These are phyloP conservation scores for Penaeus indicus DNA, from an alignment of 1,140 invertebrate species.

Conservation along the genomic window DNA sequence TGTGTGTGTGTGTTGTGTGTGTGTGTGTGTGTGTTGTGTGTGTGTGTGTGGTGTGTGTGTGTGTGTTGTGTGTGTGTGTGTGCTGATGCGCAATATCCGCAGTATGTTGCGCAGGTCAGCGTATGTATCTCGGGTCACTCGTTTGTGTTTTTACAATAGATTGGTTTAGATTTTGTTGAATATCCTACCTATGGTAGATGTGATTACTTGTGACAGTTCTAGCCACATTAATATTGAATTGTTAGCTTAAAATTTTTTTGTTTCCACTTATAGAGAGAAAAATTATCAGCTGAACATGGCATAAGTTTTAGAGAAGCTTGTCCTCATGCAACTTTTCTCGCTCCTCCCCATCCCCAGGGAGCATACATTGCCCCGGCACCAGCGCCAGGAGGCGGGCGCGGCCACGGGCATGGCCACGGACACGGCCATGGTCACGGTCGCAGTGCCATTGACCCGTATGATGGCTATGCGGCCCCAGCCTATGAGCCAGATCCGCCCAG, in stretches of 20 bases:
- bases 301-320: too few relatives aligned
- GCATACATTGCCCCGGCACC: constrained; percentile 52
- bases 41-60: too few relatives aligned
- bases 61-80: too few relatives aligned
- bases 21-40: too few relatives aligned
- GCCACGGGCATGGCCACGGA: background rate
- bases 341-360: constrained; percentile 9
- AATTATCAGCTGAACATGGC: too few relatives aligned
- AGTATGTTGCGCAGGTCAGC: constrained; percentile 54
- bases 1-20: too few relatives aligned
- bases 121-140: background rate
- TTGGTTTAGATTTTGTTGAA: background rate
- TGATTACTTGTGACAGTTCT: too few relatives aligned
- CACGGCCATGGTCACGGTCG: constrained; percentile 35
- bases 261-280: too few relatives aligned
- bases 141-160: background rate
- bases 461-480: constrained; percentile 44
- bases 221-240: too few relatives aligned
- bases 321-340: too few relatives aligned
- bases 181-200: background rate
- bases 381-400: constrained; percentile 31
- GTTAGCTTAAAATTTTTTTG: too few relatives aligned
- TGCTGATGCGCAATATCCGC: constrained; percentile 41
- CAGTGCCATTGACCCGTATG: constrained; percentile 50
- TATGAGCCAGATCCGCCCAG: constrained; percentile 56